These are phyloP conservation scores for Drosophila silvestris DNA, from an alignment of 2,888 invertebrate genomes.

Conservation along the genomic window DNA sequence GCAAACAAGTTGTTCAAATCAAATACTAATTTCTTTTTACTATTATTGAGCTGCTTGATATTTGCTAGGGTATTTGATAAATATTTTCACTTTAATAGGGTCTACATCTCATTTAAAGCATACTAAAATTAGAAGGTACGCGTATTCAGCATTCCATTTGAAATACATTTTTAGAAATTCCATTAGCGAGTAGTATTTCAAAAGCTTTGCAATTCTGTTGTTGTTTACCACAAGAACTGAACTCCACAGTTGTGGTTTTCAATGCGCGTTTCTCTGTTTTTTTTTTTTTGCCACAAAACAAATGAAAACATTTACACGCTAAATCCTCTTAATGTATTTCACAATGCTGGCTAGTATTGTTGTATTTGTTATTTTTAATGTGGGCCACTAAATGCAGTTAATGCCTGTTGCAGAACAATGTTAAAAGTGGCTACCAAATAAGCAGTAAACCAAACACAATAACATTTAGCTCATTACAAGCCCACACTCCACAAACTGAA, in stretches of 20 bases:
- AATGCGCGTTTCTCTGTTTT: not conserved
- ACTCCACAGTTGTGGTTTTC: slow-evolving; percentile 9
- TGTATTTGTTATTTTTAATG: slow-evolving; percentile 10
- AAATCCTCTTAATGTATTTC: slow-evolving; percentile 30
- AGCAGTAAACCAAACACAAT: not conserved
- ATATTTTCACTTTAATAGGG: not conserved
- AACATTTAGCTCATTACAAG: slow-evolving; percentile 34
- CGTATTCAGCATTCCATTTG: slow-evolving; percentile 3
- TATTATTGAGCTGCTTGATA: not conserved
- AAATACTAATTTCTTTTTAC: not conserved
- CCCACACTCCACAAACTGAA: slow-evolving; percentile 19
- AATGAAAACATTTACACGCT: slow-evolving; percentile 45
- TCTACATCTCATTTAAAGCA: not conserved
- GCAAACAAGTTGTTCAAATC: not conserved
- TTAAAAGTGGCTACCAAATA: slow-evolving; percentile 29
- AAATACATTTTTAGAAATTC: slow-evolving; percentile 20
- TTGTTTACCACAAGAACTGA: slow-evolving; percentile 39
- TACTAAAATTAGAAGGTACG: not conserved
- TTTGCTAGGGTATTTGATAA: not conserved
- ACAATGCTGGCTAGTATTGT: not conserved
- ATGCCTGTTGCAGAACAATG: slow-evolving; percentile 25
- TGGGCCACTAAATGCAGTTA: slow-evolving; percentile 39
- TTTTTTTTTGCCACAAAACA: slow-evolving; percentile 33
- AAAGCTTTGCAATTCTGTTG: slow-evolving; percentile 31
- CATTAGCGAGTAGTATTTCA: slow-evolving; percentile 22